A percentile compares a stretch with the other conserved stretches of the same genome.
phyloP scores from a whole-genome alignment of 2,888 invertebrate genomes.

The Chloroclystis v-ata region DNA sequence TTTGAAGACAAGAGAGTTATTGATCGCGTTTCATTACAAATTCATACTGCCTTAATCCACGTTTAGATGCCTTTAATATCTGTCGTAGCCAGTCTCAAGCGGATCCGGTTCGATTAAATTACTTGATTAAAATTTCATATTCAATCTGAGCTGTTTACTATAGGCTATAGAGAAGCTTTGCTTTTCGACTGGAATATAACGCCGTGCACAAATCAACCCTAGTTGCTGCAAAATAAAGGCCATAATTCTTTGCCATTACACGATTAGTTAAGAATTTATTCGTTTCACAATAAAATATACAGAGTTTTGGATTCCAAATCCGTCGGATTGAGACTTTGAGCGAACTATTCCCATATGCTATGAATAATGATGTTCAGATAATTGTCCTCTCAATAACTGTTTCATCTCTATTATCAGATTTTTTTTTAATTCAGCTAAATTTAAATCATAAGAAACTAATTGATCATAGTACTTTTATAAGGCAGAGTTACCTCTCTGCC shows the following conservation, averaged over 20 bases:
- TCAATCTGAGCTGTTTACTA: slow-evolving; percentile 85
- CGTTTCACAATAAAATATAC: slow-evolving; percentile 43
- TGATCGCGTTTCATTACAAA: slow-evolving; percentile 13
- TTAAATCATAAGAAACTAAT: too few relatives aligned
- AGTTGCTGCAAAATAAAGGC: slow-evolving; percentile 19
- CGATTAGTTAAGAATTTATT: slow-evolving; percentile 44
- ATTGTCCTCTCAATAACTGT: too few relatives aligned
- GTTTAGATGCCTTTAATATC: slow-evolving; percentile 46
- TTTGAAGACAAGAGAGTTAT: background rate
- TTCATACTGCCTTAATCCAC: slow-evolving; percentile 26
- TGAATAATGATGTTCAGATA: background rate
- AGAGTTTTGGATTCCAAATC: slow-evolving; percentile 37
- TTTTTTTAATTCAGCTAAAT: too few relatives aligned
- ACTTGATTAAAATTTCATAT: slow-evolving; percentile 88
- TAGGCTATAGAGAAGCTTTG: slow-evolving; percentile 65
- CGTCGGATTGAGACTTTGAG: slow-evolving; percentile 13
- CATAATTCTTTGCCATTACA: slow-evolving; percentile 11
- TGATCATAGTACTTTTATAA: too few relatives aligned
- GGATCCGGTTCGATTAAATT: slow-evolving; percentile 81
- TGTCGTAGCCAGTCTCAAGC: slow-evolving; percentile 40
- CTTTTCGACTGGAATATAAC: slow-evolving; percentile 29
- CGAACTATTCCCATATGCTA: background rate
- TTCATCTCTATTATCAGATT: too few relatives aligned
- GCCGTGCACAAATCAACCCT: slow-evolving; percentile 29
- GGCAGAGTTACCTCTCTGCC: too few relatives aligned